phyloP scores from a whole-genome alignment of 1,140 invertebrate genomes.

The Zaprionus capensis region DNA sequence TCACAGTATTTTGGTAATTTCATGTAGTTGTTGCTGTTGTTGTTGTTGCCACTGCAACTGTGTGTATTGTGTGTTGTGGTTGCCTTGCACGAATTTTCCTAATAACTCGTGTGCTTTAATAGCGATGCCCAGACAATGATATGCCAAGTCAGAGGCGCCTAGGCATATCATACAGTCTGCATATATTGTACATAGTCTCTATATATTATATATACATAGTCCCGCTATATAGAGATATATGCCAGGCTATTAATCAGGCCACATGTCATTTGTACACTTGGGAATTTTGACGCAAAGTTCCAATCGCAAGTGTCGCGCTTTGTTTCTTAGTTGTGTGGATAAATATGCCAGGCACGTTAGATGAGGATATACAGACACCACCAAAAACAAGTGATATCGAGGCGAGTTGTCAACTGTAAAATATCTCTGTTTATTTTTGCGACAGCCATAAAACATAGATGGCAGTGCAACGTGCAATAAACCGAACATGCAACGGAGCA shows the following conservation, averaged over 20 bases:
- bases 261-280: constrained; percentile 13
- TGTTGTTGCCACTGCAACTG: constrained; percentile 33
- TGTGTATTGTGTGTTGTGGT: not conserved
- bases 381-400: not conserved
- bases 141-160: constrained; percentile 7
- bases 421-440: constrained; percentile 30
- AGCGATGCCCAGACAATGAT: constrained; percentile 46
- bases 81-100: constrained; percentile 58
- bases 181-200: not conserved
- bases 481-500: constrained; percentile 19
- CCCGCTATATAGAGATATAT: constrained; percentile 37
- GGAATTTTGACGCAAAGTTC: constrained; percentile 14
- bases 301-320: constrained; percentile 3
- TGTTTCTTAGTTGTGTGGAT: constrained; percentile 8
- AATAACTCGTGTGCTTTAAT: constrained; percentile 64
- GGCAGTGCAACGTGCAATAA: constrained; percentile 48
- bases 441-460: constrained; percentile 4
- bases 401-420: constrained; percentile 20
- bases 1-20: constrained; percentile 29
- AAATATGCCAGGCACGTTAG: constrained; percentile 51
- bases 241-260: constrained; percentile 50
- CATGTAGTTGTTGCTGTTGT: constrained; percentile 30
- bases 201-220: not conserved
- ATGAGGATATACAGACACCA: constrained; percentile 4
- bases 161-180: constrained; percentile 12